These are phyloP conservation scores for Tuberolachnus salignus DNA, from an alignment of 2,888 invertebrate genomes.

Conservation along the genomic window DNA sequence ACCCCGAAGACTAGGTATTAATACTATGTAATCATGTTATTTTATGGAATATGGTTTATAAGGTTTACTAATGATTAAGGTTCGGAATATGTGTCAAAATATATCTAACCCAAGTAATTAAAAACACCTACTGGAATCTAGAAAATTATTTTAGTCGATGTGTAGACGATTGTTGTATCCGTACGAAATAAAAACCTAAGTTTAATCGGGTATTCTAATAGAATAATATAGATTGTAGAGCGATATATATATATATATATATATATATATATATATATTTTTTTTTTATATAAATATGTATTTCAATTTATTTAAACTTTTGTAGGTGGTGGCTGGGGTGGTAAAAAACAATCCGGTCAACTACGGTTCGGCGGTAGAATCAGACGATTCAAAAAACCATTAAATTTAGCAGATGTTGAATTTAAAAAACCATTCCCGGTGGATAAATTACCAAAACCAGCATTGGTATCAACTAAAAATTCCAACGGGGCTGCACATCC, in stretches of 20 bases:
- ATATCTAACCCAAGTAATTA: no score
- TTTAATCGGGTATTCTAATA: no score
- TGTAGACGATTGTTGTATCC: no score
- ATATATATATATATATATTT: background rate
- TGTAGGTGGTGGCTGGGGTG: constrained; percentile 82
- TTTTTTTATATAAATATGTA: background rate
- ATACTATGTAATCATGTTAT: background rate
- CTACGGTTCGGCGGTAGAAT: constrained; percentile 83
- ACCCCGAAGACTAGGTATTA: constrained; percentile 78
- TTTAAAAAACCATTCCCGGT: background rate
- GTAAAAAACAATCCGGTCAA: constrained; percentile 85
- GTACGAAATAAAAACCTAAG: no score
- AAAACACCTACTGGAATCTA: no score
- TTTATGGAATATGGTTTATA: background rate
- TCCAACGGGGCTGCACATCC: no score
- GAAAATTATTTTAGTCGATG: no score
- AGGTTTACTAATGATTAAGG: no score
- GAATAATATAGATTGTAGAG: no score
- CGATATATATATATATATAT: constrained; percentile 5
- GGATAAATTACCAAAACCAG: background rate
- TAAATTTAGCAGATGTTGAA: constrained; percentile 59
- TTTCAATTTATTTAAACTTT: constrained; percentile 7
- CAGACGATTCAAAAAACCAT: constrained; percentile 76
- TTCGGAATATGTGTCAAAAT: no score
- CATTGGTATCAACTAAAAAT: background rate